Base-by-base conservation (phyloP, 2,888 invertebrate genomes). In the Heterodera filipjevi region DNA sequence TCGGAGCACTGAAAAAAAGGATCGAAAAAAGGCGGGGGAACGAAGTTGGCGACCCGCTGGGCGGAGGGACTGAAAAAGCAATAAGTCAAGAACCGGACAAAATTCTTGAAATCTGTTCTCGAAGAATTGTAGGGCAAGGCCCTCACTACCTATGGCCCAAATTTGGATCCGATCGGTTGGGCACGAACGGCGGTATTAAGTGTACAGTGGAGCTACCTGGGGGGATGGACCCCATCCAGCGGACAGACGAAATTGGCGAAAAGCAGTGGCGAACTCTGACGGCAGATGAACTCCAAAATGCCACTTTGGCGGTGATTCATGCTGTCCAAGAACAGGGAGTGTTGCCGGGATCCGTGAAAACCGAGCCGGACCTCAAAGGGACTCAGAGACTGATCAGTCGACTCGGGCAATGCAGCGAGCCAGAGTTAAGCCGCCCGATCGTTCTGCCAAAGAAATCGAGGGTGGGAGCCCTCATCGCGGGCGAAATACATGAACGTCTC, bases 401-500 rank as follows among this genome's bases (percentile, higher is more conserved):
- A 0, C 39, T 72, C 32, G 72, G 19, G 19, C 33, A 72, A 1
- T 32, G 59, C 2, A 8, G 5, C 8, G 72, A 39, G 33, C 6
- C 39, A 14, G 22, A 6, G 16, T 8, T 35, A 6, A 22, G 53
- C 59, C 3, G 19, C 2, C 72, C 72, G 22, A n/a, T 72, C 32
- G 10, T 33, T 5, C 22, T 72, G 22, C 72, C 72, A 22, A 49
- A n/a, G 16, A 19, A 19, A 1, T 33, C 72, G 32, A 81, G 84
- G 14, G 6, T 79, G 2, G 68, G 68, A 16, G 10, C 46, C n/a
- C 27, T 68, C 1, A 66, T 79, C 44, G 32, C 53, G 27, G 22
- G 22, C 12, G 35, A 75, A 6, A 22, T 30, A 0, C 80, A 80
- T 30, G 39, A 44, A 6, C n/a, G 46, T 3, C 19, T 44, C 14